A percentile compares a stretch with the other conserved stretches of the same genome.
Conservation (phyloP, 1,140 invertebrate species). For the Heliconius melpomene region DNA sequence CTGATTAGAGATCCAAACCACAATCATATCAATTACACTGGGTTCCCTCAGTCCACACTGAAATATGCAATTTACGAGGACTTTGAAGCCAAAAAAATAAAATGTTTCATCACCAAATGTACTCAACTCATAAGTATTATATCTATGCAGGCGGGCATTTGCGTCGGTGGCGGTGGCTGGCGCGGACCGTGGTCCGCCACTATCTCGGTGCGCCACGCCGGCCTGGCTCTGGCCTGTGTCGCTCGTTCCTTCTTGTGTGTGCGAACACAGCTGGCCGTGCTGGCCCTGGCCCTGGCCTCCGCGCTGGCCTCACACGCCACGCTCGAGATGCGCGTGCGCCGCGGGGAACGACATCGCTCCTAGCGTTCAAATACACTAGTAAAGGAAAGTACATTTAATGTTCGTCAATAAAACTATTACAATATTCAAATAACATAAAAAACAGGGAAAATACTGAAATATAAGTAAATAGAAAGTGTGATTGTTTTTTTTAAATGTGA, state of each 20-base stretch:
- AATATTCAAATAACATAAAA: not conserved
- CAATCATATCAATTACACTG: not conserved
- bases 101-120: too few relatives aligned
- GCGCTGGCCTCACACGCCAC: conserved; percentile 62
- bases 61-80: too few relatives aligned
- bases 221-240: conserved; percentile 61
- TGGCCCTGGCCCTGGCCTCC: conserved; percentile 58
- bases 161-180: conserved; percentile 70
- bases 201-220: conserved; percentile 62
- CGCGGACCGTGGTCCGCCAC: conserved; percentile 67
- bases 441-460: not conserved
- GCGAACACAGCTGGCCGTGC: conserved; percentile 57
- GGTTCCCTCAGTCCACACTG: too few relatives aligned
- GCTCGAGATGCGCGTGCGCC: conserved; percentile 57
- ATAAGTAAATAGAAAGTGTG: not conserved
- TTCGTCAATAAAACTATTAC: not conserved
- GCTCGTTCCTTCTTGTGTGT: conserved; percentile 66
- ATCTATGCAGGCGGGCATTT: conserved; percentile 54
- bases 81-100: too few relatives aligned
- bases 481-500: not conserved
- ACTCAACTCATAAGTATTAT: conserved; percentile 5
- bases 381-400: not conserved
- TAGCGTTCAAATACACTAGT: conserved; percentile 48
- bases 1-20: not conserved
- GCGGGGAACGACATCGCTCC: conserved; percentile 57